Percentiles rank a stretch among this genome's conserved stretches.
Conservation (phyloP, 2,888 invertebrate genomes). For the Pyrrhosoma nymphula region DNA sequence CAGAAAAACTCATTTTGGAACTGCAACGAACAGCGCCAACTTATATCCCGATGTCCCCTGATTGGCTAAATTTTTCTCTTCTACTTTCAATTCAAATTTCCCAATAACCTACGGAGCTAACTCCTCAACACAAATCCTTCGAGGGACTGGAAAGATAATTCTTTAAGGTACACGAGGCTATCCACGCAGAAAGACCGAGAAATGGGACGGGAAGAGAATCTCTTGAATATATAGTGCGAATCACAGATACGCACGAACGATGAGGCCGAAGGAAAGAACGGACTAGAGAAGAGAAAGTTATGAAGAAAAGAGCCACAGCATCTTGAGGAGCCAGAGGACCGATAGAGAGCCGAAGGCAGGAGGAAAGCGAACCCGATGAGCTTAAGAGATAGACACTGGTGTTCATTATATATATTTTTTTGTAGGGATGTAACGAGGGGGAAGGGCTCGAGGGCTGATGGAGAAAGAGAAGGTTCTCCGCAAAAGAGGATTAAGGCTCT, state of each 20-base stretch:
- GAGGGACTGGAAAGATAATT: too few relatives aligned
- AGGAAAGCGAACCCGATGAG: neutral
- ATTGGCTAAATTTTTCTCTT: too few relatives aligned
- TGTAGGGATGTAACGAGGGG: neutral
- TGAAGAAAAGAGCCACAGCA: neutral
- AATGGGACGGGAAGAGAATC: neutral
- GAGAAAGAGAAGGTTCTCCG: neutral
- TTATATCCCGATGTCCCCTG: too few relatives aligned
- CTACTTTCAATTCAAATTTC: too few relatives aligned
- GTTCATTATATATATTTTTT: slow-evolving; percentile 7
- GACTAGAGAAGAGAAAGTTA: neutral
- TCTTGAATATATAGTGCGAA: neutral
- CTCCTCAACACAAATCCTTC: too few relatives aligned
- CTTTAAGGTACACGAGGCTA: neutral
- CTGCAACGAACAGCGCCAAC: too few relatives aligned
- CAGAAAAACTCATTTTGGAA: too few relatives aligned
- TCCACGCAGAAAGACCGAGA: neutral
- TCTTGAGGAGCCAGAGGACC: neutral
- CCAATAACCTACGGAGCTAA: too few relatives aligned
- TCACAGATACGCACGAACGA: neutral
- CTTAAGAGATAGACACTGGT: slow-evolving; percentile 10
- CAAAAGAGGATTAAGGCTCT: neutral
- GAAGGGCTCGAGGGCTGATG: neutral
- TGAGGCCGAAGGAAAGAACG: neutral
- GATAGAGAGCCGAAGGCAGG: neutral